Evolutionary conservation across 2,113 vertebrate genomes (phyloP).

Genomic region (Pseudopipra pipra): DNA sequence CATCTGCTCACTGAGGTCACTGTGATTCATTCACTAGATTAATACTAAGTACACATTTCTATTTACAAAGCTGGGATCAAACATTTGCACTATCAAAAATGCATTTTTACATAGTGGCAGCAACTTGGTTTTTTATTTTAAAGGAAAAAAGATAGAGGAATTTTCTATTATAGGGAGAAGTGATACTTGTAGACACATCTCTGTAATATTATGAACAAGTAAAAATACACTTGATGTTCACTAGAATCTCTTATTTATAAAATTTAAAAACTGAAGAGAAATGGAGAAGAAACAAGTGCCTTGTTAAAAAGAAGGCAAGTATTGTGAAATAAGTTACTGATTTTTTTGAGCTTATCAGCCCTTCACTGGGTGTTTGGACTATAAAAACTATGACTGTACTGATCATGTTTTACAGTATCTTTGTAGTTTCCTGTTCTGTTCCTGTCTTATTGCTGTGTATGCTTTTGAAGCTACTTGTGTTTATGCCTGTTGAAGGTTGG

Average conservation of each 20-base stretch:
- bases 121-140: neutral
- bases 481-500: neutral
- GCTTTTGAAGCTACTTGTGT: neutral
- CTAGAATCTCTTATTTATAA: neutral
- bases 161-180: neutral
- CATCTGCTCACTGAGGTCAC: neutral
- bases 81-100: neutral
- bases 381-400: neutral
- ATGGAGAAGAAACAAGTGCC: neutral
- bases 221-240: neutral
- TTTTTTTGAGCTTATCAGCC: neutral
- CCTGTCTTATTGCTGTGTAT: neutral
- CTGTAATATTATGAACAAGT: neutral
- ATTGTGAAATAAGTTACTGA: neutral
- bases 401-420: neutral
- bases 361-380: neutral
- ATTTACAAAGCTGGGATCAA: neutral
- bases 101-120: neutral
- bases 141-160: neutral
- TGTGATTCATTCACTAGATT: neutral
- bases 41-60: neutral
- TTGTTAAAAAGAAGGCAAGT: neutral
- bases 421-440: neutral
- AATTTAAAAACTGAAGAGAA: neutral
- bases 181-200: neutral